Evolutionary conservation across 2,113 vertebrate genomes (phyloP).

Genomic region (Pseudopipra pipra): DNA sequence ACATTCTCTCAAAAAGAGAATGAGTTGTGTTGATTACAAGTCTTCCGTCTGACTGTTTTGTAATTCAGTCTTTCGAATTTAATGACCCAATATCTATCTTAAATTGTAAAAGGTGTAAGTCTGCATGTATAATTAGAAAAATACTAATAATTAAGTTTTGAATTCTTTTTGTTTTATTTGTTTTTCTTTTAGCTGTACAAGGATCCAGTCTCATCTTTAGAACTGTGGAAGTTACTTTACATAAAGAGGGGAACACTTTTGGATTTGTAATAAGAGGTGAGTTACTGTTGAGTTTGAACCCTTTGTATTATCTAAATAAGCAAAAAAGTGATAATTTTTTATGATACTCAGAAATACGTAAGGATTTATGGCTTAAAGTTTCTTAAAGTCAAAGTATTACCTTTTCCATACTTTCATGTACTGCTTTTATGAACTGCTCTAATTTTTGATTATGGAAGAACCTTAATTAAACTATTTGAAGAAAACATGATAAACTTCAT

Average conservation of each 20-base stretch:
- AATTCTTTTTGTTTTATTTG: not conserved
- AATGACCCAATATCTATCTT: not conserved
- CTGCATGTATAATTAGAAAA: not conserved
- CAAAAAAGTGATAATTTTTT: not conserved
- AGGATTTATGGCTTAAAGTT: not conserved
- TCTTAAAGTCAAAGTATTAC: not conserved
- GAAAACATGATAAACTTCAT: not conserved
- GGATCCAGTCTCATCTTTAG: conserved; percentile 93
- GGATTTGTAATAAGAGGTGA: conserved; percentile 97
- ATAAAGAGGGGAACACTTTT: conserved; percentile 98
- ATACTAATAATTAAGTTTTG: not conserved
- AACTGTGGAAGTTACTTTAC: conserved; percentile 94
- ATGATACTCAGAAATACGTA: not conserved
- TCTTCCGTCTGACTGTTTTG: not conserved
- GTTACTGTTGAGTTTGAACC: conserved; percentile 5
- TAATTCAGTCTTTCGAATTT: not conserved
- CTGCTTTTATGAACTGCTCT: not conserved
- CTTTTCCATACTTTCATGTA: not conserved
- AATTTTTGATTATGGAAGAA: not conserved
- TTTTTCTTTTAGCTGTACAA: conserved; percentile 81
- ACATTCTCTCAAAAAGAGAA: not conserved
- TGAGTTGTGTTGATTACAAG: not conserved
- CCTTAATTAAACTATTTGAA: not conserved
- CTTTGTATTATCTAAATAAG: not conserved
- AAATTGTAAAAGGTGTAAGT: not conserved